phyloP scores from a whole-genome alignment of 2,888 invertebrate genomes.

The Noctua comes region DNA sequence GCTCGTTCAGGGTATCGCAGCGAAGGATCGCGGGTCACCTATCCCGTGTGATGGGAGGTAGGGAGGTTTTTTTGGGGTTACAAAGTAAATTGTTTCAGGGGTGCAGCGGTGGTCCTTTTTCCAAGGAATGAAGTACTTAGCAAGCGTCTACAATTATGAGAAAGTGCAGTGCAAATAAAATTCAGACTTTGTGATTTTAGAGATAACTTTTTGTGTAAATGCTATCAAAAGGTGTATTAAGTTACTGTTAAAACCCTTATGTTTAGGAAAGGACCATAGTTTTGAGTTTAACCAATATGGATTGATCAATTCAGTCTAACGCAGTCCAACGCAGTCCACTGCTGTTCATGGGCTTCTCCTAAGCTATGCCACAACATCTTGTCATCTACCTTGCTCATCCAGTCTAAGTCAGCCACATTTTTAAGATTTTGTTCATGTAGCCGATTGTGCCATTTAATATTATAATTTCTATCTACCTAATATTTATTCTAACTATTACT shows the following conservation, averaged over 20 bases:
- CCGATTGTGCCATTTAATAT: background rate
- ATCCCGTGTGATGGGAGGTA: background rate
- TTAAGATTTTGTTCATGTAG: background rate
- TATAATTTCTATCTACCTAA: background rate
- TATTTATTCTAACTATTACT: background rate
- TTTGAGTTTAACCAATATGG: background rate
- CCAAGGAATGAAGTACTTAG: background rate
- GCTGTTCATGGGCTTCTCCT: background rate
- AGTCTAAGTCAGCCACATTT: background rate
- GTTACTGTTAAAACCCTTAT: background rate
- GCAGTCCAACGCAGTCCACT: background rate
- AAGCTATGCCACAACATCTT: background rate
- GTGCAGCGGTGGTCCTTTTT: background rate
- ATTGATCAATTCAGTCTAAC: background rate
- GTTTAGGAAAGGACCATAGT: background rate
- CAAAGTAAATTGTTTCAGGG: background rate
- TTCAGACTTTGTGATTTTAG: too few relatives aligned
- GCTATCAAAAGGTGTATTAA: background rate
- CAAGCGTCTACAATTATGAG: too few relatives aligned
- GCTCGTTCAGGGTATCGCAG: conserved; percentile 60
- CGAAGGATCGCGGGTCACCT: conserved; percentile 37
- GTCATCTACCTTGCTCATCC: background rate
- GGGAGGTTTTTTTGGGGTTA: background rate
- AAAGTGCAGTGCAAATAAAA: background rate
- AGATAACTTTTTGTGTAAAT: background rate